Conservation (phyloP, 2,113 vertebrate species). For the Carassius gibelio region DNA sequence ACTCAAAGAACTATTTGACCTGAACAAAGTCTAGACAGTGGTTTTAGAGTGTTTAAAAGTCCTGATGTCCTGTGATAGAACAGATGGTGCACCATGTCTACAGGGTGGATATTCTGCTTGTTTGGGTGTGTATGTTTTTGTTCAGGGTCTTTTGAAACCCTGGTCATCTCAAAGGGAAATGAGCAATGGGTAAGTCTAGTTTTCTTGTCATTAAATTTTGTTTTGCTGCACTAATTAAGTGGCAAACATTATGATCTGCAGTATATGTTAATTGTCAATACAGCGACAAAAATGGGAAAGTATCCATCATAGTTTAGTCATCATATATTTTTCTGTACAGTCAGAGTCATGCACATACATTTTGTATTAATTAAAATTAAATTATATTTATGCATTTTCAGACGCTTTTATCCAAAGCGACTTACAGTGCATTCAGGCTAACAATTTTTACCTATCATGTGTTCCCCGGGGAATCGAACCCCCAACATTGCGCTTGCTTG, state of each 20-base stretch:
- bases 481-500: no score
- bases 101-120: slow-evolving; percentile 43
- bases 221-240: not conserved
- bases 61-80: not conserved
- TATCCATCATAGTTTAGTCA: not conserved
- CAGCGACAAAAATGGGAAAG: not conserved
- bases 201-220: not conserved
- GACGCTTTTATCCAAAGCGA: no score
- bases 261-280: not conserved
- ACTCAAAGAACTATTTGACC: not conserved
- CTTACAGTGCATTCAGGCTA: no score
- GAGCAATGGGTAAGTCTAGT: slow-evolving; percentile 32
- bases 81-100: slow-evolving; percentile 35
- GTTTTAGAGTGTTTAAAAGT: not conserved
- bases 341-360: not conserved
- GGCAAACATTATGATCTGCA: not conserved
- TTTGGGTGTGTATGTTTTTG: slow-evolving; percentile 9
- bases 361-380: not conserved
- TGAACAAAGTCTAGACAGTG: not conserved
- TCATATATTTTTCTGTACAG: not conserved
- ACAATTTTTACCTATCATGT: no score
- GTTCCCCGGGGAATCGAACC: no score
- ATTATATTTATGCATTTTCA: no score
- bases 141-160: slow-evolving; percentile 28
- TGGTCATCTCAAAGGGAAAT: slow-evolving; percentile 31